phyloP scores from a whole-genome alignment of 2,797 vertebrate species.

The Pseudotriccus pelzelni region DNA sequence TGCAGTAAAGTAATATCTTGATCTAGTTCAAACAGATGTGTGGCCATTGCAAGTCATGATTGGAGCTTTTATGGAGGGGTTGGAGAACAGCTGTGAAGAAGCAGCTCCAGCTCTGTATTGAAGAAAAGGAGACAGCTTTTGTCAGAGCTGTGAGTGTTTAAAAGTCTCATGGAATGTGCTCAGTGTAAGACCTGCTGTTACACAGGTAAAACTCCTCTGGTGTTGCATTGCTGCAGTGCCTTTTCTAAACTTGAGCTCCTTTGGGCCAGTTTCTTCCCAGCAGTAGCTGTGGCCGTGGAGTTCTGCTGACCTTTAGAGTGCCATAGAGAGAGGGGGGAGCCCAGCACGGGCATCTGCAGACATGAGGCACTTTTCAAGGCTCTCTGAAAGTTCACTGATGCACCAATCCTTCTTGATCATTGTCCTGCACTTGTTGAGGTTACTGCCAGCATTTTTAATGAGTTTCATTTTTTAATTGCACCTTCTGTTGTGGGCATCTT shows the following conservation, averaged over 20 bases:
- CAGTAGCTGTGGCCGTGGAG: background rate
- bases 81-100: background rate
- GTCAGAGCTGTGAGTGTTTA: background rate
- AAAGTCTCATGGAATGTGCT: background rate
- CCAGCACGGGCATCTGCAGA: background rate
- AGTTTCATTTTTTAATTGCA: slow-evolving; percentile 42
- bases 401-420: background rate
- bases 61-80: background rate
- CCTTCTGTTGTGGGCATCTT: background rate
- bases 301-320: background rate
- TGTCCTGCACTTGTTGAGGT: background rate
- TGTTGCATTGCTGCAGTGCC: background rate
- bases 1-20: background rate
- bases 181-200: background rate
- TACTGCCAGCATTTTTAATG: slow-evolving; percentile 39
- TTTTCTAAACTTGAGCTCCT: background rate
- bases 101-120: background rate
- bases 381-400: background rate
- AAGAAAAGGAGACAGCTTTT: background rate
- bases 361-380: background rate
- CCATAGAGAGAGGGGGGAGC: background rate
- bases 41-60: background rate
- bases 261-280: background rate
- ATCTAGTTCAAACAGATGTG: background rate
- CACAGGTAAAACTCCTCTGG: background rate